Conservation (phyloP, 2,113 vertebrate species). For the Limnothrissa miodon region DNA sequence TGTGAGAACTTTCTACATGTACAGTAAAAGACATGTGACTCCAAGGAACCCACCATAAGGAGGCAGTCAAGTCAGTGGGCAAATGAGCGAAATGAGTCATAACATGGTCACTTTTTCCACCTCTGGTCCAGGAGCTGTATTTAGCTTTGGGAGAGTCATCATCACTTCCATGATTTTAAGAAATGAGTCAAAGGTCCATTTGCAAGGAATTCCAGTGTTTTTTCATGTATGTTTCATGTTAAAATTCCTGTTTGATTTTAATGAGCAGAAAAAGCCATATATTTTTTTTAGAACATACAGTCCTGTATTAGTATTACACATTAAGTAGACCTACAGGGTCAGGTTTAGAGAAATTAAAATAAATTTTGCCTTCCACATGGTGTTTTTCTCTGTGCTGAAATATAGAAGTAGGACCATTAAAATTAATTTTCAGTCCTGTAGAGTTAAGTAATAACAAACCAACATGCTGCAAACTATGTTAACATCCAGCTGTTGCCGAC, state of each 20-base stretch:
- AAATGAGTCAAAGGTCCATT: conserved; percentile 53
- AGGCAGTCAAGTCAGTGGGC: not conserved
- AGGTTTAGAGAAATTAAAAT: not conserved
- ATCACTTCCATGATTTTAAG: conserved; percentile 63
- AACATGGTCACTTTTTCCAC: conserved; percentile 55
- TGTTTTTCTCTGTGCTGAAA: not conserved
- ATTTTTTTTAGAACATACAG: not conserved
- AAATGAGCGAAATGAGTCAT: conserved; percentile 58
- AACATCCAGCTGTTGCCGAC: not conserved
- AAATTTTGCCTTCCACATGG: not conserved
- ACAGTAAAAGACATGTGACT: conserved; percentile 29
- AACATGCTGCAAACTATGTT: not conserved
- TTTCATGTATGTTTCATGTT: conserved; percentile 18
- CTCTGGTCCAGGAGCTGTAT: conserved; percentile 42
- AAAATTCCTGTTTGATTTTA: conserved; percentile 7
- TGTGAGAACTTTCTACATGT: conserved; percentile 24
- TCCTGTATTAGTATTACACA: not conserved
- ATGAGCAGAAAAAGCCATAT: conserved; percentile 12
- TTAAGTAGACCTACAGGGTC: not conserved
- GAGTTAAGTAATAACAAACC: not conserved
- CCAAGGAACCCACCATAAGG: conserved; percentile 9
- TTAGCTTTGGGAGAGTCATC: conserved; percentile 44
- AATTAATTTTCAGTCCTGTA: not conserved
- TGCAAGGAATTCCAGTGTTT: conserved; percentile 49
- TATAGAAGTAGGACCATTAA: not conserved